Conservation (phyloP, 2,113 vertebrate genomes). For the Brevimyrus niger region DNA sequence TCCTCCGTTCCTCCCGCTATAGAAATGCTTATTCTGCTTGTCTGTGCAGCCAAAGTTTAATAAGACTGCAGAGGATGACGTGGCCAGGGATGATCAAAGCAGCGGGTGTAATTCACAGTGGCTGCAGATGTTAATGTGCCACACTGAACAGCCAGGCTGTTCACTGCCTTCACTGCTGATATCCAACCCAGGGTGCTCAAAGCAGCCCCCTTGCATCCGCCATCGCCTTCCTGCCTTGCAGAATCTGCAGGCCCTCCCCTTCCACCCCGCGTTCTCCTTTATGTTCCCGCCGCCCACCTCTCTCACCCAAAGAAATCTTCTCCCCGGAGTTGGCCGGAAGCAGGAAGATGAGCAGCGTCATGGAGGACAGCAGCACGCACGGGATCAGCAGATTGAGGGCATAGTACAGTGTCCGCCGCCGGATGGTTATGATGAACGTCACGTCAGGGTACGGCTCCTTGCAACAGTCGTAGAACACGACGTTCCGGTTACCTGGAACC, state of each 20-base stretch:
- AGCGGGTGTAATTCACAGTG: background rate
- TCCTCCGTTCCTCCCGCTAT: constrained; percentile 38
- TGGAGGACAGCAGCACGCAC: constrained; percentile 64
- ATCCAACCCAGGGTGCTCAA: background rate
- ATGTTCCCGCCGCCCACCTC: constrained; percentile 1
- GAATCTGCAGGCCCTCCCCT: background rate
- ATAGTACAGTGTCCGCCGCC: constrained; percentile 64
- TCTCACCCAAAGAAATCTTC: constrained; percentile 70
- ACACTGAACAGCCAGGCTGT: background rate
- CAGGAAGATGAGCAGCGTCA: constrained; percentile 67
- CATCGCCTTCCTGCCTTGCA: constrained; percentile 34
- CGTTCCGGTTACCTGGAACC: constrained; percentile 57
- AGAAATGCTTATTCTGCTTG: background rate
- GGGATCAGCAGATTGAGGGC: constrained; percentile 68
- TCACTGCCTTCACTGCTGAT: background rate
- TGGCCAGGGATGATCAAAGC: background rate
- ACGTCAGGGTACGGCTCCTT: constrained; percentile 67
- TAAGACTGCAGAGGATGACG: background rate
- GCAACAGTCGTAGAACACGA: constrained; percentile 62
- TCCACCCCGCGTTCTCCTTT: background rate
- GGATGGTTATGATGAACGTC: constrained; percentile 63
- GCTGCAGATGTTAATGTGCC: background rate
- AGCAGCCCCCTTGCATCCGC: constrained; percentile 38
- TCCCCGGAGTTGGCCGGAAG: constrained; percentile 72
- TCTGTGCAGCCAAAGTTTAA: background rate